These are phyloP conservation scores for Empidonax traillii DNA, from an alignment of 2,113 vertebrate species.

Conservation along the genomic window DNA sequence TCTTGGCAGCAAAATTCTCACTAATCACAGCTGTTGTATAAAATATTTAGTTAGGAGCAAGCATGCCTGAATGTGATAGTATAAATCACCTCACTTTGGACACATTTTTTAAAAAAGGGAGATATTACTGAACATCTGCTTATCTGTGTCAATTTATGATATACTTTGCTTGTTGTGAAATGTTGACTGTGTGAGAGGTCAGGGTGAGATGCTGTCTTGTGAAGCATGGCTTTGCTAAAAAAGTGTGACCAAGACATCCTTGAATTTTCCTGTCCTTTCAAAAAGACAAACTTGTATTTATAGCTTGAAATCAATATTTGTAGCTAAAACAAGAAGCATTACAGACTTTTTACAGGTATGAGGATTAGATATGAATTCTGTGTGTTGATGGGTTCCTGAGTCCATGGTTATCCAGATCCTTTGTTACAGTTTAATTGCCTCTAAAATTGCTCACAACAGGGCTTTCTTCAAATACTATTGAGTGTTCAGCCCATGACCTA, in stretches of 20 bases:
- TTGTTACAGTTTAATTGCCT: background rate
- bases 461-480: background rate
- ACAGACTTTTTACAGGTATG: background rate
- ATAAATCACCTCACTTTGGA: constrained; percentile 50
- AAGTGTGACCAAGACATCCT: accelerated
- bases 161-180: background rate
- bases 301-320: background rate
- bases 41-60: constrained; percentile 37
- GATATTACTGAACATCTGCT: constrained; percentile 44
- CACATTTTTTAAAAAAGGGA: background rate
- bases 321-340: background rate
- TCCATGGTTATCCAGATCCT: background rate
- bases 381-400: background rate
- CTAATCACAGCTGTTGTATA: constrained; percentile 37
- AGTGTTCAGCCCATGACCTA: background rate
- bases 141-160: background rate
- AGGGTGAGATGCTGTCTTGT: background rate
- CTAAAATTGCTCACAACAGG: background rate
- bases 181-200: background rate
- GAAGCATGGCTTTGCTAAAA: background rate
- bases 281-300: background rate
- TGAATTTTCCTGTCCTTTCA: background rate
- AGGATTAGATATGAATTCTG: background rate
- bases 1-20: constrained; percentile 24
- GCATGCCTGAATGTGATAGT: constrained; percentile 4